Conservation (phyloP, 2,888 invertebrate species). For the Muscina levida region DNA sequence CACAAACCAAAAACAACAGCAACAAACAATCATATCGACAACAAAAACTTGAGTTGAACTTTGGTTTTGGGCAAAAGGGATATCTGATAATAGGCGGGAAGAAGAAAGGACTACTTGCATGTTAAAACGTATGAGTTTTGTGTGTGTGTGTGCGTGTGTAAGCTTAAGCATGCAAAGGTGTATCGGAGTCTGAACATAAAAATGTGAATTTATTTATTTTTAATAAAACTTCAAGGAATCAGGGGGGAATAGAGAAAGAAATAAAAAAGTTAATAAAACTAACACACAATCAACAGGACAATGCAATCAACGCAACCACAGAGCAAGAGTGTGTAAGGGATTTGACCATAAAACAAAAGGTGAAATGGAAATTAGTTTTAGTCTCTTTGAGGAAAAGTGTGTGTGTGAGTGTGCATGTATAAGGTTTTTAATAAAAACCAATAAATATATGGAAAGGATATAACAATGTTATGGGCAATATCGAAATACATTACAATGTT, state of each 20-base stretch:
- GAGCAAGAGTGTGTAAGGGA: constrained; percentile 1
- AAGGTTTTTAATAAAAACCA: too few species aligned
- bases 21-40: constrained; percentile 17
- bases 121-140: neutral
- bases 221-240: constrained; percentile 42
- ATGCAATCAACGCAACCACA: neutral
- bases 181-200: constrained; percentile 37
- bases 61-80: neutral
- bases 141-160: constrained; percentile 18
- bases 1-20: constrained; percentile 6
- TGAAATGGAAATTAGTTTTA: constrained; percentile 55
- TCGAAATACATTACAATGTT: constrained; percentile 7
- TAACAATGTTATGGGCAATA: too few species aligned
- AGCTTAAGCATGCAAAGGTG: neutral
- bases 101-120: too few species aligned
- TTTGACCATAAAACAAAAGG: constrained; percentile 28
- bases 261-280: constrained; percentile 33
- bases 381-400: neutral
- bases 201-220: constrained; percentile 49
- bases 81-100: constrained; percentile 5
- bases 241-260: constrained; percentile 37
- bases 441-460: too few species aligned
- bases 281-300: neutral
- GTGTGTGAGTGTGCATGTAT: constrained; percentile 11
- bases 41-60: constrained; percentile 12